Percentiles rank a stretch among this genome's conserved stretches.
Evolutionary conservation across 2,113 vertebrate genomes (phyloP).

Genomic region (Paralichthys olivaceus): DNA sequence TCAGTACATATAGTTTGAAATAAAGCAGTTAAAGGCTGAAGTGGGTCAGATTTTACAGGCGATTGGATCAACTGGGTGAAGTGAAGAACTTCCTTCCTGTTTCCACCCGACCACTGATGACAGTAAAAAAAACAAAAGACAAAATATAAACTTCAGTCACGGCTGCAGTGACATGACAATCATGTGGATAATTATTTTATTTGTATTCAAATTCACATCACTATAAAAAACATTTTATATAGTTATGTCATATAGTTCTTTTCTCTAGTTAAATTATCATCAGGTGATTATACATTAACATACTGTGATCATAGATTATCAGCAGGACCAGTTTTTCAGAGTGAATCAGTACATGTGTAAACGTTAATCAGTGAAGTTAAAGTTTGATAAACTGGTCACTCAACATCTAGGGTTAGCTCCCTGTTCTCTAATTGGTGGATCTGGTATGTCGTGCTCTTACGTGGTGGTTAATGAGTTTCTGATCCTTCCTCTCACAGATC

Average conservation of each 20-base stretch:
- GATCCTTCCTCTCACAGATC: conserved; percentile 73
- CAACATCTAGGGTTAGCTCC: no score
- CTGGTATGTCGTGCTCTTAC: conserved; percentile 70
- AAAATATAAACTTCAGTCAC: background rate
- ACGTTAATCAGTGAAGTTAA: no score
- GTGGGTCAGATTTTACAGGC: background rate
- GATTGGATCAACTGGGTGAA: conserved; percentile 70
- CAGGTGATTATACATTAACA: no score
- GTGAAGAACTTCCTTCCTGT: conserved; percentile 76
- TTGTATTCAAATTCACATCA: background rate
- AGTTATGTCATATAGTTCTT: no score
- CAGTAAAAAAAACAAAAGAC: background rate
- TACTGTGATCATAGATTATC: no score
- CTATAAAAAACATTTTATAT: no score
- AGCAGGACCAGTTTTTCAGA: no score
- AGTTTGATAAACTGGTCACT: no score
- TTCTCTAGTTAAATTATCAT: no score
- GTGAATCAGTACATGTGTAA: no score
- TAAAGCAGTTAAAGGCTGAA: background rate
- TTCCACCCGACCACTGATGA: conserved; percentile 63
- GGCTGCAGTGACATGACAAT: background rate
- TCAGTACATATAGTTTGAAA: no score
- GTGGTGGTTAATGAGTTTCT: conserved; percentile 28
- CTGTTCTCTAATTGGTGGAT: no score
- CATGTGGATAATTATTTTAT: background rate